These are phyloP conservation scores for Dyspetes luteomarginatus DNA, from an alignment of 2,888 invertebrate species.

Conservation along the genomic window DNA sequence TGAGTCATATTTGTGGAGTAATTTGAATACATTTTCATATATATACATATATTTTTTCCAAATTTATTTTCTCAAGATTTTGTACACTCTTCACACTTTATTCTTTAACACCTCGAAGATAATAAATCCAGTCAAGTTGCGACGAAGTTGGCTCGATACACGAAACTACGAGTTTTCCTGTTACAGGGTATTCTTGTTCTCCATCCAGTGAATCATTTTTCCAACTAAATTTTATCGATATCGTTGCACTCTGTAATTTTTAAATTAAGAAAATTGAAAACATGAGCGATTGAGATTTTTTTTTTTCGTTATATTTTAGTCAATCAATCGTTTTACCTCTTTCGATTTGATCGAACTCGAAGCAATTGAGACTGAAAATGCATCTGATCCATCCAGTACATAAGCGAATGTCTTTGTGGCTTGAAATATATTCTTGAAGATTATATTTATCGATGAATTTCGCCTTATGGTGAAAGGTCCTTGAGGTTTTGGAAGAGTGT, in stretches of 20 bases:
- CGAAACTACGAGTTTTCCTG: conserved; percentile 71
- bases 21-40: too few relatives aligned
- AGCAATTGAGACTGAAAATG: conserved; percentile 60
- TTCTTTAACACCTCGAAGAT: conserved; percentile 67
- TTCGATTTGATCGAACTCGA: conserved; percentile 67
- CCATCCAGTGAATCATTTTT: conserved; percentile 22
- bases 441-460: conserved; percentile 61
- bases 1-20: too few relatives aligned
- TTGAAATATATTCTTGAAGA: conserved; percentile 74
- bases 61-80: too few relatives aligned
- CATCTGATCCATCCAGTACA: conserved; percentile 66
- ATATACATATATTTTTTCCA: too few relatives aligned
- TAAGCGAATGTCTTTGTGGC: conserved; percentile 70
- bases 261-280: conserved; percentile 4
- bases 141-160: conserved; percentile 67
- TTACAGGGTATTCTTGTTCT: conserved; percentile 62
- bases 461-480: conserved; percentile 72
- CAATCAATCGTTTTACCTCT: conserved; percentile 66
- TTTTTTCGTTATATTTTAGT: not conserved
- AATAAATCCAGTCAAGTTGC: conserved; percentile 71
- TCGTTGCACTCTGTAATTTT: conserved; percentile 58
- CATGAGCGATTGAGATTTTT: not conserved
- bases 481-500: conserved; percentile 71
- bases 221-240: conserved; percentile 63
- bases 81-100: too few relatives aligned